Base-by-base conservation (phyloP, 1,140 invertebrate genomes). In the Euglossa dilemma region DNA sequence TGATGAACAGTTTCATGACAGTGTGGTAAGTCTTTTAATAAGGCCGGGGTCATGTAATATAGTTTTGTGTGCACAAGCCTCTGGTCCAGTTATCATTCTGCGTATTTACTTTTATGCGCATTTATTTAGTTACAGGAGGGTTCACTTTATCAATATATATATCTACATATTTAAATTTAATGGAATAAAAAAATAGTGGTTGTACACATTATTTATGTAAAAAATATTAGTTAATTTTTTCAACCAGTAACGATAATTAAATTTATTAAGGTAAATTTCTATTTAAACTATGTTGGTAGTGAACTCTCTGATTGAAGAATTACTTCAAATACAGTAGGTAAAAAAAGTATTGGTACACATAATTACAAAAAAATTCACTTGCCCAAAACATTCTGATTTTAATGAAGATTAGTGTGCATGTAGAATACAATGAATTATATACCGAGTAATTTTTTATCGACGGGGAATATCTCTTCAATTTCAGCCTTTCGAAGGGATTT, bases 1-100 rank as follows among this genome's bases (percentile, higher is more conserved):
- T 97, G 95, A 96, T 97, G 96, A 97, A 97, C 96, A 97, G 96
- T 96, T 97, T 97, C 96, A 97, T 97, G 96, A 97, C 96, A 94
- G 96, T 97, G 93, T 97, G 97, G 97, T 97, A 97, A 97, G 97
- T 97, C 91, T 84, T 93, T 91, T 86, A 84, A 90, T 90, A 92
- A 92, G 92, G 92, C 91, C 91, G 91, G 91, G 89, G 91, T 90
- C 88, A 88, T 92, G 86, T 93, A 93, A 89, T 92, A 92, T 93
- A 91, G 93, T 94, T 94, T 94, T 94, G 94, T 94, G 94, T 94
- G 94, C 94, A 94, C 94, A 94, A 94, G 93, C 92, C 93, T 94
- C 93, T 94, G 93, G 91, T 93, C 90, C 66, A 83, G n/a, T 85
- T 80, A 71, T 70, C 56, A 86, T 83, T 61, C 73, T 85, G 57